Evolutionary conservation across 2,888 invertebrate genomes (phyloP).

Genomic region (Zootermopsis nevadensis): DNA sequence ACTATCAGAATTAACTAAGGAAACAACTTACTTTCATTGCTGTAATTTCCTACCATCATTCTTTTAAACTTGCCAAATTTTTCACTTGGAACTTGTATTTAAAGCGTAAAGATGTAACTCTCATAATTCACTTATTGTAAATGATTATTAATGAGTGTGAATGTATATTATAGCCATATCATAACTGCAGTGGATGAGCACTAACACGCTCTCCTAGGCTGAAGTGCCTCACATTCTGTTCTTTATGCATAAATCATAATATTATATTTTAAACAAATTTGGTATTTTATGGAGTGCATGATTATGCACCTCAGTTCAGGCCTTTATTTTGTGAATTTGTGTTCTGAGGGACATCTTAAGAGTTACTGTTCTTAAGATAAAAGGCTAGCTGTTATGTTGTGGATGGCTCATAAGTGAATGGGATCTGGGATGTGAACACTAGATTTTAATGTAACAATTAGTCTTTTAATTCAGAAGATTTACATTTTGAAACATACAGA

Average conservation of each 20-base stretch:
- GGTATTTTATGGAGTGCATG: not conserved
- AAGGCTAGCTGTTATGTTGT: not conserved
- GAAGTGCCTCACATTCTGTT: constrained; percentile 10
- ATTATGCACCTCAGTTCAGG: not conserved
- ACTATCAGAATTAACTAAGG: too few relatives aligned
- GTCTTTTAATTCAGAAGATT: not conserved
- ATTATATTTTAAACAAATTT: constrained; percentile 20
- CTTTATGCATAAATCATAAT: not conserved
- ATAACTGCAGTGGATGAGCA: not conserved
- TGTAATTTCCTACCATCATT: too few relatives aligned
- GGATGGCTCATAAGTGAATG: constrained; percentile 5
- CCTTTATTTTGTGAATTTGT: not conserved
- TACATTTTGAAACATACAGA: constrained; percentile 17
- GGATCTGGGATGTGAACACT: not conserved
- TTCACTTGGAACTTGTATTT: not conserved
- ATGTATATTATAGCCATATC: constrained; percentile 8
- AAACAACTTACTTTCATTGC: too few relatives aligned
- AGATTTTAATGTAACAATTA: not conserved
- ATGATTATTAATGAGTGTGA: constrained; percentile 5
- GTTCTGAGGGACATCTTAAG: not conserved
- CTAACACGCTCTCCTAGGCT: not conserved
- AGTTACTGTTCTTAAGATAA: not conserved
- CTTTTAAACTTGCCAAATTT: not conserved
- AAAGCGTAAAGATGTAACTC: not conserved
- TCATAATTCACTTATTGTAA: not conserved